Evolutionary conservation across 2,797 vertebrate genomes (phyloP).

Genomic region (Tokudaia muenninki): DNA sequence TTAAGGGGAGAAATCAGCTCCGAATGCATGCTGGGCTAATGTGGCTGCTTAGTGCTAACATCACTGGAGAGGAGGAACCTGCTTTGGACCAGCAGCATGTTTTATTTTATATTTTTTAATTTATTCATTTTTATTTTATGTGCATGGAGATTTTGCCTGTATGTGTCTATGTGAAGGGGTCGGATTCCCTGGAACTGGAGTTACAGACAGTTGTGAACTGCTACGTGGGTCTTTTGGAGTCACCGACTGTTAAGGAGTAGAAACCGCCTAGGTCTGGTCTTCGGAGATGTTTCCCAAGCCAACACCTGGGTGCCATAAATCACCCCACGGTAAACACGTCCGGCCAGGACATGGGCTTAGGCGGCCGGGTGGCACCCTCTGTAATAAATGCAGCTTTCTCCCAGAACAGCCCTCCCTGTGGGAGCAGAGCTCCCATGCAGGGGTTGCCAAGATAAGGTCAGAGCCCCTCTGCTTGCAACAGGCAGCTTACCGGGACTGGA

Average conservation of each 20-base stretch:
- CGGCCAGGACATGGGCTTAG: constrained; percentile 81
- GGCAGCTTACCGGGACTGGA: neutral
- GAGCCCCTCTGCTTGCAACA: accelerated
- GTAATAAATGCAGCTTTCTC: constrained; percentile 78
- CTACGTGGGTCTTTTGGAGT: constrained; percentile 82
- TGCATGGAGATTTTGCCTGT: neutral
- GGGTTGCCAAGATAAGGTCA: constrained; percentile 51
- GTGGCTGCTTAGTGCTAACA: constrained; percentile 36
- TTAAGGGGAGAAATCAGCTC: neutral
- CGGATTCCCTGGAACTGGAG: neutral
- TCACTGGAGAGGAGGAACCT: neutral
- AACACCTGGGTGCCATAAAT: constrained; percentile 98
- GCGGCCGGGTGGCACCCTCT: constrained; percentile 1
- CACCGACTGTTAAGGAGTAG: constrained; percentile 88
- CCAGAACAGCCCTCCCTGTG: constrained; percentile 68
- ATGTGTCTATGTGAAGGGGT: neutral
- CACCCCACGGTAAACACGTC: constrained; percentile 94
- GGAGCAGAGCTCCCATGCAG: neutral
- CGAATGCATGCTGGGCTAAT: neutral
- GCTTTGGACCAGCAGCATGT: neutral
- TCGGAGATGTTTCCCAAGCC: constrained; percentile 89
- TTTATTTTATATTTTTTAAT: neutral
- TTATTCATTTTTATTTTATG: neutral
- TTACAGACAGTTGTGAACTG: neutral
- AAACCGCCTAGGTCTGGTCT: constrained; percentile 88